A percentile compares a stretch with the other conserved stretches of the same genome.
These are phyloP conservation scores for Strix uralensis DNA, from an alignment of 2,113 vertebrate species.

Conservation along the genomic window DNA sequence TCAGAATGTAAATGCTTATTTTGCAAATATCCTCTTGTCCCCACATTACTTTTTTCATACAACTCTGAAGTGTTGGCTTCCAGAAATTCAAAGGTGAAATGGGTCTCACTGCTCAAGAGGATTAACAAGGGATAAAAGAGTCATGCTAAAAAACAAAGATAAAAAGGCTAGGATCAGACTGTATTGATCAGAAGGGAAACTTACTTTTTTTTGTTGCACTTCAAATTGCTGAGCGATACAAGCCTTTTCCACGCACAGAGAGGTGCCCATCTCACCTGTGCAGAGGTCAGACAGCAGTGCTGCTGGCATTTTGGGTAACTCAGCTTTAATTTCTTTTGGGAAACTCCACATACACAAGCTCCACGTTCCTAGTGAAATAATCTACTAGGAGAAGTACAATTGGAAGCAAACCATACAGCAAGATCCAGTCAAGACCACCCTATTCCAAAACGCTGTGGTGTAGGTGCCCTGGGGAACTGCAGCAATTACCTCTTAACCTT, in stretches of 20 bases:
- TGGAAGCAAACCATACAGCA: background rate
- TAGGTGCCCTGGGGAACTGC: background rate
- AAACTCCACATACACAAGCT: background rate
- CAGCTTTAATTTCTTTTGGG: background rate
- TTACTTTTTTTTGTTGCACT: background rate
- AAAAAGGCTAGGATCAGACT: background rate
- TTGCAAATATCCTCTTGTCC: background rate
- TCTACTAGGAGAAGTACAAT: background rate
- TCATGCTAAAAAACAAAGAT: background rate
- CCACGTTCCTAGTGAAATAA: background rate
- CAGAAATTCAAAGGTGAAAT: background rate
- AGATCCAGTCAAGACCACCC: background rate
- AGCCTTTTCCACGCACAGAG: background rate
- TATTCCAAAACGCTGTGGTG: background rate
- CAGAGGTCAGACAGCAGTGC: background rate
- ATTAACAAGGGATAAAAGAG: background rate
- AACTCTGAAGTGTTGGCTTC: background rate
- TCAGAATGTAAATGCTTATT: background rate
- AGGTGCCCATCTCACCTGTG: background rate
- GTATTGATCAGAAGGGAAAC: background rate
- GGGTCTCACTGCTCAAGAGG: background rate
- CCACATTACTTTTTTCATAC: background rate
- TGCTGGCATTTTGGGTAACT: fast-evolving
- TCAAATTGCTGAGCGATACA: background rate
- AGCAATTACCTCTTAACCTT: background rate